Percentiles rank a stretch among this genome's conserved stretches.
Evolutionary conservation across 2,888 invertebrate genomes (phyloP).

Genomic region (Trilocha varians): DNA sequence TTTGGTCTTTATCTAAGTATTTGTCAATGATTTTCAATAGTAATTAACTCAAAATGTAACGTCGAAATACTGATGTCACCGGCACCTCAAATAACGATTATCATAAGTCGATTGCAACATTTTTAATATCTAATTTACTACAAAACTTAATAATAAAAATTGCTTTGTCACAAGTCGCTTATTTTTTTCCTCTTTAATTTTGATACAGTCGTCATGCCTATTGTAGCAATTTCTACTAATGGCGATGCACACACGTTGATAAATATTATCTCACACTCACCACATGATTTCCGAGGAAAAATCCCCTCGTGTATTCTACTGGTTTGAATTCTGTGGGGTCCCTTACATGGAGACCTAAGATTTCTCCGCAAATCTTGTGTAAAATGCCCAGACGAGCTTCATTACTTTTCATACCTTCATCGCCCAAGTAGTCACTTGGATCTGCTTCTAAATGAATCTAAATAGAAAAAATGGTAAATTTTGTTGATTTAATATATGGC

Average conservation of each 20-base stretch:
- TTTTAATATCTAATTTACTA: no score
- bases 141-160: no score
- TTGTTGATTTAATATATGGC: not conserved
- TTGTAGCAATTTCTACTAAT: slow-evolving; percentile 42
- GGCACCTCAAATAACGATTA: no score
- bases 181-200: not conserved
- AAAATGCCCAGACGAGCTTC: slow-evolving; percentile 84
- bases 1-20: no score
- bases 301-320: slow-evolving; percentile 75
- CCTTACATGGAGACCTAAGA: slow-evolving; percentile 78
- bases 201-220: not conserved
- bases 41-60: no score
- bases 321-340: slow-evolving; percentile 36
- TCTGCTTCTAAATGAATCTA: slow-evolving; percentile 88
- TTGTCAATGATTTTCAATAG: no score
- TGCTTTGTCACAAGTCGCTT: not conserved
- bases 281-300: slow-evolving; percentile 87
- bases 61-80: no score
- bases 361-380: slow-evolving; percentile 80
- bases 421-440: slow-evolving; percentile 70
- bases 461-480: slow-evolving; percentile 10
- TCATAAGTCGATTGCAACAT: no score
- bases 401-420: slow-evolving; percentile 66
- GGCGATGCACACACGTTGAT: slow-evolving; percentile 30
- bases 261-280: slow-evolving; percentile 53